These are phyloP conservation scores for Patella caerulea DNA, from an alignment of 2,888 invertebrate species.

Conservation along the genomic window DNA sequence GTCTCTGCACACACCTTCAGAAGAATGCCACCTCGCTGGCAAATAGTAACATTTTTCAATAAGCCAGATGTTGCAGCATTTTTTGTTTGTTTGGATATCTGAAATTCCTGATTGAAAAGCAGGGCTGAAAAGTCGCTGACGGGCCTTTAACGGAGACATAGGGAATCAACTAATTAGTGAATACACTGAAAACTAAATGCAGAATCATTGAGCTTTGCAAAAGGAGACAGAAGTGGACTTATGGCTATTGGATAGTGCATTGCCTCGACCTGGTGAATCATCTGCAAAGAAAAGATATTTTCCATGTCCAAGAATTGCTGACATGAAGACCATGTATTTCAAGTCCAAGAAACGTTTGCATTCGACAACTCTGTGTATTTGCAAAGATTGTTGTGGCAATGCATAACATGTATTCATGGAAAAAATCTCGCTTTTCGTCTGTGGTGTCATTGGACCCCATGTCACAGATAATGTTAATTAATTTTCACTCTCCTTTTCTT, in stretches of 20 bases:
- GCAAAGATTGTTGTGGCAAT: not conserved
- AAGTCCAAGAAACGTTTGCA: not conserved
- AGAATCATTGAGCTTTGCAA: not conserved
- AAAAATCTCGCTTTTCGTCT: not conserved
- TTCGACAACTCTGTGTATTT: not conserved
- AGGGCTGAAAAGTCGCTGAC: not conserved
- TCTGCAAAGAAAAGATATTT: not conserved
- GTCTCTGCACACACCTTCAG: not conserved
- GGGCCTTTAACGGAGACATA: not conserved
- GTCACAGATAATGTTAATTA: too few relatives aligned
- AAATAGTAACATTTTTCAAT: not conserved
- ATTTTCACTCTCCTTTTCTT: too few relatives aligned
- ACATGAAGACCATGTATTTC: not conserved
- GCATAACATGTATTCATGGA: not conserved
- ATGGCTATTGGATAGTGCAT: not conserved
- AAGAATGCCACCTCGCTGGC: not conserved
- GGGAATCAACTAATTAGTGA: not conserved
- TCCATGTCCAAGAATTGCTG: not conserved
- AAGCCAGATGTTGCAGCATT: slow-evolving; percentile 3
- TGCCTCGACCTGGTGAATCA: not conserved
- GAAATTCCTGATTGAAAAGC: not conserved
- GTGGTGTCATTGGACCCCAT: not conserved
- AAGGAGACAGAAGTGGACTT: not conserved
- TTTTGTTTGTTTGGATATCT: not conserved
- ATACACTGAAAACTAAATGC: not conserved